These are phyloP conservation scores for Lethenteron reissneri DNA, from an alignment of 2,113 vertebrate species.

Conservation along the genomic window DNA sequence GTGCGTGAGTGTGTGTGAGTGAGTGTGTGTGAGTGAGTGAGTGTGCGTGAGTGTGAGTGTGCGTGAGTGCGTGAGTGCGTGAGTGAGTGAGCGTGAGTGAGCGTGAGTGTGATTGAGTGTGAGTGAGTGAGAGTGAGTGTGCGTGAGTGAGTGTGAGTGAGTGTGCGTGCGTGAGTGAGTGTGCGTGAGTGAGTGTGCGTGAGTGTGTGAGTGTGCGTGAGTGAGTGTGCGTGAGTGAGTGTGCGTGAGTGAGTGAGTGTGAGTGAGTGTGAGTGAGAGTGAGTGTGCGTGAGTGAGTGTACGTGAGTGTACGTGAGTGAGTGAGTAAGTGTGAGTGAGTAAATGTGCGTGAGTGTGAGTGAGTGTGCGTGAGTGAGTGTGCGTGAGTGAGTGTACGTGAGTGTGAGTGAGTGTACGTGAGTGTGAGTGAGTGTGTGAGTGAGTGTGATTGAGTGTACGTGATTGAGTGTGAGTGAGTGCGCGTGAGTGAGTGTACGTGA, in stretches of 20 bases:
- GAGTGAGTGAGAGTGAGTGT: neutral
- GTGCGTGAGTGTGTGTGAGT: neutral
- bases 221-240: neutral
- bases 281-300: neutral
- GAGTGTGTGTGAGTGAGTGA: neutral
- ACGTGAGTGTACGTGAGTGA: neutral
- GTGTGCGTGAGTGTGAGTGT: neutral
- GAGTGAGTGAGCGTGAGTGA: neutral
- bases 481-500: neutral
- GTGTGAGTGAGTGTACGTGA: neutral
- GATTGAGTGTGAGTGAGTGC: neutral
- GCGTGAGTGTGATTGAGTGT: neutral
- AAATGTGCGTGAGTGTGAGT: neutral
- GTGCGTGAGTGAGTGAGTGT: neutral
- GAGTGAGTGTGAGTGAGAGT: neutral
- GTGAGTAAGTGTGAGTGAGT: neutral
- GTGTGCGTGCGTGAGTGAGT: neutral
- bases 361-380: neutral
- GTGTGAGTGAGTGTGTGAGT: neutral
- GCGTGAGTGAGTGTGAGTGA: neutral
- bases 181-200: neutral
- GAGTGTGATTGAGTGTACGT: neutral
- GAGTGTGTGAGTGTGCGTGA: neutral
- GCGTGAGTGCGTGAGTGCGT: neutral
- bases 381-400: neutral